Evolutionary conservation across 2,888 invertebrate genomes (phyloP).

Genomic region (Morpho helenor): DNA sequence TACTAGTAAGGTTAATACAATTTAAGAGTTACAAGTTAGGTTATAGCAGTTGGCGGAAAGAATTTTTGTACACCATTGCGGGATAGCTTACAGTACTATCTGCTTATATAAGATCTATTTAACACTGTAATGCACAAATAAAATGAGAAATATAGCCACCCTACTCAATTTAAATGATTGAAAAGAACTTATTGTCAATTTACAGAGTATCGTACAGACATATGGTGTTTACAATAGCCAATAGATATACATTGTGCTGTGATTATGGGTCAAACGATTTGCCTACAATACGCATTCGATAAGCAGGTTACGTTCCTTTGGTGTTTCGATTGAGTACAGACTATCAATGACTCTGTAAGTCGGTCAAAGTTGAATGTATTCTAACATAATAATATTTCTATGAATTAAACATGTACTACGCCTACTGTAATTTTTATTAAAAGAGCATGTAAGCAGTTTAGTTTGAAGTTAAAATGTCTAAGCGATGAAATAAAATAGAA

Average conservation of each 20-base stretch:
- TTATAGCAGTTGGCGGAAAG: too few species aligned
- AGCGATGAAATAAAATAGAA: too few species aligned
- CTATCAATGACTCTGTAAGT: conserved; percentile 18
- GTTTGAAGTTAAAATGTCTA: too few species aligned
- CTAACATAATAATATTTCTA: conserved; percentile 14
- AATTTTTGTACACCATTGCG: too few species aligned
- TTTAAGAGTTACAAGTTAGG: too few species aligned
- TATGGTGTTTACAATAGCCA: conserved; percentile 21
- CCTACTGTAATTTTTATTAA: neutral
- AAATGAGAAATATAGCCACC: conserved; percentile 14
- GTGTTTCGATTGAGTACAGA: conserved; percentile 14
- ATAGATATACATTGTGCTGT: conserved; percentile 37
- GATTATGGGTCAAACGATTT: conserved; percentile 27
- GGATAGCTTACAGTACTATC: too few species aligned
- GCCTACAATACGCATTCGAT: conserved; percentile 28
- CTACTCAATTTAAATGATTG: conserved; percentile 25
- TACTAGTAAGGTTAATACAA: too few species aligned
- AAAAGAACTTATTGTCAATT: conserved; percentile 33
- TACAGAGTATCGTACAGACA: conserved; percentile 22
- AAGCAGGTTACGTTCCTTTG: conserved; percentile 15
- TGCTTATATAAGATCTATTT: too few species aligned
- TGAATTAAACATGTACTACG: conserved; percentile 7
- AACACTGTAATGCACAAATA: too few species aligned
- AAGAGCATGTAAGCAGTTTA: too few species aligned
- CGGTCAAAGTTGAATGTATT: conserved; percentile 24